Evolutionary conservation across 2,797 vertebrate species (phyloP).

Genomic region (Thunnus albacares): DNA sequence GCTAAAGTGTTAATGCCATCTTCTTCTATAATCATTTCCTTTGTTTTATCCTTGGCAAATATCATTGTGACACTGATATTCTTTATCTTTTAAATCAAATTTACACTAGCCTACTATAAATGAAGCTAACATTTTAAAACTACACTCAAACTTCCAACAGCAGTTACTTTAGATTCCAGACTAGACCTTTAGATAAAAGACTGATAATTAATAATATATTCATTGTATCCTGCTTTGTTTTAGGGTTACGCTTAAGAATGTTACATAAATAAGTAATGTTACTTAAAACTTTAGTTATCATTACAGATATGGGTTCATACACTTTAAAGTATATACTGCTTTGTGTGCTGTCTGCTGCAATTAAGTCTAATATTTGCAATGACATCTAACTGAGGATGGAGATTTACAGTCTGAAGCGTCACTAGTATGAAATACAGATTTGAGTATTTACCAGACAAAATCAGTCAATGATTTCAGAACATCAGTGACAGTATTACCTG

Average conservation of each 20-base stretch:
- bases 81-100: slow-evolving; percentile 6
- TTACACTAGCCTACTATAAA: neutral
- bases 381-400: slow-evolving; percentile 6
- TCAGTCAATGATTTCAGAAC: slow-evolving; percentile 1
- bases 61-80: slow-evolving; percentile 5
- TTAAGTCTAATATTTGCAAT: slow-evolving; percentile 28
- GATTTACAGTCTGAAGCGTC: slow-evolving; percentile 17
- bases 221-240: slow-evolving; percentile 3
- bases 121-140: neutral
- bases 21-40: neutral
- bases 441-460: slow-evolving; percentile 3
- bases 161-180: slow-evolving; percentile 1
- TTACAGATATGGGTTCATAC: slow-evolving; percentile 16
- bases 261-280: neutral
- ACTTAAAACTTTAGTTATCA: neutral
- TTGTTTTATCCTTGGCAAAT: slow-evolving; percentile 27
- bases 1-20: neutral
- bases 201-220: neutral
- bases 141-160: neutral
- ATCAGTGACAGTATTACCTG: neutral
- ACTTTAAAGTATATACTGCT: slow-evolving; percentile 7
- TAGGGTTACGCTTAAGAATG: neutral
- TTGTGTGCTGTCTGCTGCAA: slow-evolving; percentile 29
- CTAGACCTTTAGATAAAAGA: neutral
- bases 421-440: neutral